Evolutionary conservation across 2,113 vertebrate genomes (phyloP).

Genomic region (Sterna hirundo): DNA sequence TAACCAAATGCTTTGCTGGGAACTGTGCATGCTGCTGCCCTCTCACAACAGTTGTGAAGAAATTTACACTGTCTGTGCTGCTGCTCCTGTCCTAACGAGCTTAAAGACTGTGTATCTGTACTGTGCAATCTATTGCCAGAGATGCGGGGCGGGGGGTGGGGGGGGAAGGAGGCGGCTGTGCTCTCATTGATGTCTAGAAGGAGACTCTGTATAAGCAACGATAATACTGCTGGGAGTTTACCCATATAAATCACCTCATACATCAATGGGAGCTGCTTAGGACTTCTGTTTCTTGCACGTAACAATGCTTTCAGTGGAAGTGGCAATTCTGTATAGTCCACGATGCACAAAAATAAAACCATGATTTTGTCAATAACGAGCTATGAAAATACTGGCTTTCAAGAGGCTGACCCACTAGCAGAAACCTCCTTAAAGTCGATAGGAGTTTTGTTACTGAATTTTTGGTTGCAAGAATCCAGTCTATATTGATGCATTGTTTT

Average conservation of each 20-base stretch:
- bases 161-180: not conserved
- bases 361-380: not conserved
- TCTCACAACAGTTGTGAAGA: not conserved
- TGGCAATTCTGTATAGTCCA: slow-evolving; percentile 57
- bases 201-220: not conserved
- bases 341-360: slow-evolving; percentile 12
- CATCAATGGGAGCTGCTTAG: slow-evolving; percentile 6
- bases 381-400: not conserved
- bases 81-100: not conserved
- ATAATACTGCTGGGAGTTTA: not conserved
- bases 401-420: not conserved
- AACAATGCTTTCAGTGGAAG: slow-evolving; percentile 17
- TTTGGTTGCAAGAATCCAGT: not conserved
- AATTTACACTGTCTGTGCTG: not conserved
- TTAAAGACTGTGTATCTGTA: not conserved
- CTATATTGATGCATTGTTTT: not conserved
- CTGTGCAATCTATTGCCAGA: not conserved
- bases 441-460: not conserved
- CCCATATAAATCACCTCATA: not conserved
- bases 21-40: slow-evolving; percentile 8
- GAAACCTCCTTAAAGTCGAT: not conserved
- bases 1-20: slow-evolving; percentile 3
- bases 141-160: not conserved
- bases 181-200: not conserved
- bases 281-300: not conserved